phyloP scores from a whole-genome alignment of 1,140 invertebrate genomes.

The Ooceraea biroi region DNA sequence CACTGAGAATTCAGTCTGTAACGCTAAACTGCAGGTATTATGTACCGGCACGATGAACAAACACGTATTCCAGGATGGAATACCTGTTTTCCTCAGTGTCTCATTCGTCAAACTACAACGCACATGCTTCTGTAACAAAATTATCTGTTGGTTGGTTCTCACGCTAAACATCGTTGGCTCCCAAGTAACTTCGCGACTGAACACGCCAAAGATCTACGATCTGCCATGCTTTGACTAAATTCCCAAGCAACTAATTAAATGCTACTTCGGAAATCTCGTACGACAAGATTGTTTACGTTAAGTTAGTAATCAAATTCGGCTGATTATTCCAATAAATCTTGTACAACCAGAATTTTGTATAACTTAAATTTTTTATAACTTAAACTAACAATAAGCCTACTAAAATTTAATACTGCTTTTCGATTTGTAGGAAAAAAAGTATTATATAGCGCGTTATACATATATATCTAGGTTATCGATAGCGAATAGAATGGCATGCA shows the following conservation, averaged over 20 bases:
- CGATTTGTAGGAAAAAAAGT: no score
- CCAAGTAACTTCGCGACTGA: constrained; percentile 22
- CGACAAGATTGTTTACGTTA: constrained; percentile 16
- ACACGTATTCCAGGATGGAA: neutral
- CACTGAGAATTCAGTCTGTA: neutral
- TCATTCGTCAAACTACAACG: constrained; percentile 9
- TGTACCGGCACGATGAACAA: neutral
- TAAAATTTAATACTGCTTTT: neutral
- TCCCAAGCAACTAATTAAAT: constrained; percentile 26
- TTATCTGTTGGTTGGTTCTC: constrained; percentile 22
- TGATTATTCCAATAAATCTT: neutral
- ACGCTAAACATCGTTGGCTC: constrained; percentile 32
- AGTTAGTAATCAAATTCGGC: constrained; percentile 10
- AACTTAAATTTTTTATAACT: neutral
- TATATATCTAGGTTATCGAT: neutral
- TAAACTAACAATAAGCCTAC: neutral
- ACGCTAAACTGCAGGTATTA: neutral
- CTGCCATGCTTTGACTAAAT: constrained; percentile 36
- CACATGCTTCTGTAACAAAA: constrained; percentile 15
- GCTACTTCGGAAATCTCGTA: constrained; percentile 11
- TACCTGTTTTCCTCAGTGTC: neutral
- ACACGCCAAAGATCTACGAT: constrained; percentile 16
- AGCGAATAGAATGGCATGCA: constrained; percentile 16
- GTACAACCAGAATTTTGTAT: neutral
- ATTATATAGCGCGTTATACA: neutral